A percentile compares a stretch with the other conserved stretches of the same genome.
Evolutionary conservation across 2,888 invertebrate species (phyloP).

Genomic region (Myathropa florea): DNA sequence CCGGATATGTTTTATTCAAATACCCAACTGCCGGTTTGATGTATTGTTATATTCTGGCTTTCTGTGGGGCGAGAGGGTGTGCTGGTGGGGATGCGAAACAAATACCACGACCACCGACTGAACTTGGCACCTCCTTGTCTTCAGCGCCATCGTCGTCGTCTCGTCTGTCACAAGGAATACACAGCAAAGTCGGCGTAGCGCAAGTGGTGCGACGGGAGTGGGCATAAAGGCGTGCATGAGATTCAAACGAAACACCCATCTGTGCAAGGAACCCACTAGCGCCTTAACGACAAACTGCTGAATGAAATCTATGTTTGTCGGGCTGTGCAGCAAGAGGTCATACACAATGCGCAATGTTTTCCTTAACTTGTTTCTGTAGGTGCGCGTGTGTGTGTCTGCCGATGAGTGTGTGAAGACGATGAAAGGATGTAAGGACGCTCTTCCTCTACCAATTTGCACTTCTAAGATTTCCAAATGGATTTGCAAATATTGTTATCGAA

Average conservation of each 20-base stretch:
- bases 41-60: conserved; percentile 63
- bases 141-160: not conserved
- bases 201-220: not conserved
- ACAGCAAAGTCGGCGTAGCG: not conserved
- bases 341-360: conserved; percentile 10
- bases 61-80: conserved; percentile 12
- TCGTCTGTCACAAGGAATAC: not conserved
- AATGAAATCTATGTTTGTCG: conserved; percentile 9
- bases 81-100: conserved; percentile 16
- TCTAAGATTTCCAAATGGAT: conserved; percentile 66
- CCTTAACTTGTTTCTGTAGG: not conserved
- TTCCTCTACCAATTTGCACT: conserved; percentile 62
- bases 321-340: conserved; percentile 25
- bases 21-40: conserved; percentile 66
- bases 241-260: not conserved
- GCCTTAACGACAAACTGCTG: conserved; percentile 12
- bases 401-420: conserved; percentile 34
- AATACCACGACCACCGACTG: conserved; percentile 14
- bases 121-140: not conserved
- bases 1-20: conserved; percentile 71
- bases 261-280: not conserved
- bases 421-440: conserved; percentile 49
- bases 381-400: not conserved
- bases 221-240: not conserved
- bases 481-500: conserved; percentile 63